phyloP scores from a whole-genome alignment of 2,888 invertebrate species.

The Ctena decussata region DNA sequence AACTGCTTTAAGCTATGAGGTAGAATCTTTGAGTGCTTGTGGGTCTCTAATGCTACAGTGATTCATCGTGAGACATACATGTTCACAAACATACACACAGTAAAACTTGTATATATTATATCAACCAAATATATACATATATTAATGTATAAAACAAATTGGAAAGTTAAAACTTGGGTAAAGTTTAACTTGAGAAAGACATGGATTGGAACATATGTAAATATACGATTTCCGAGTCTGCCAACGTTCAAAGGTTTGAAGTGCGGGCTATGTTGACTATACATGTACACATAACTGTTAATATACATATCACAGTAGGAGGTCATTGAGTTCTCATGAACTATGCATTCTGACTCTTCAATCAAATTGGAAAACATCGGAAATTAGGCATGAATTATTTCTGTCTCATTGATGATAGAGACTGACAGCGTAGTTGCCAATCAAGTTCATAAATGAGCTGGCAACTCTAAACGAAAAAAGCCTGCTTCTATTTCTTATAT shows the following conservation, averaged over 20 bases:
- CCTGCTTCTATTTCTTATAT: no score
- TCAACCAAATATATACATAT: constrained; percentile 4
- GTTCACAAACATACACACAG: background rate
- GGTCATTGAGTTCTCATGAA: background rate
- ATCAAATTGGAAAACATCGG: background rate
- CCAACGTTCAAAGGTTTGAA: background rate
- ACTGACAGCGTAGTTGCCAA: background rate
- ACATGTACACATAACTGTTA: constrained; percentile 9
- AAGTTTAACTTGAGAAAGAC: constrained; percentile 57
- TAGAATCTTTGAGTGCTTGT: constrained; percentile 3
- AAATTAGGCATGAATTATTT: background rate
- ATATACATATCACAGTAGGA: constrained; percentile 60
- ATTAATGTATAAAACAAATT: constrained; percentile 9
- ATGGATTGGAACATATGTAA: constrained; percentile 54
- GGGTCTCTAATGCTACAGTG: background rate
- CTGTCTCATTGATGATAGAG: no score
- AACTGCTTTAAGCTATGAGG: constrained; percentile 4
- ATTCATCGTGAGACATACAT: background rate
- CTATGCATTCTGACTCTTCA: background rate
- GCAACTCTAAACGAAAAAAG: no score
- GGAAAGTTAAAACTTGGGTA: constrained; percentile 45
- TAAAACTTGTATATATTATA: constrained; percentile 8
- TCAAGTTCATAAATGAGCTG: background rate
- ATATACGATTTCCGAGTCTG: constrained; percentile 4
- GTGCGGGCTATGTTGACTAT: background rate